phyloP scores from a whole-genome alignment of 2,797 vertebrate genomes.

The Centropyge bicolor region DNA sequence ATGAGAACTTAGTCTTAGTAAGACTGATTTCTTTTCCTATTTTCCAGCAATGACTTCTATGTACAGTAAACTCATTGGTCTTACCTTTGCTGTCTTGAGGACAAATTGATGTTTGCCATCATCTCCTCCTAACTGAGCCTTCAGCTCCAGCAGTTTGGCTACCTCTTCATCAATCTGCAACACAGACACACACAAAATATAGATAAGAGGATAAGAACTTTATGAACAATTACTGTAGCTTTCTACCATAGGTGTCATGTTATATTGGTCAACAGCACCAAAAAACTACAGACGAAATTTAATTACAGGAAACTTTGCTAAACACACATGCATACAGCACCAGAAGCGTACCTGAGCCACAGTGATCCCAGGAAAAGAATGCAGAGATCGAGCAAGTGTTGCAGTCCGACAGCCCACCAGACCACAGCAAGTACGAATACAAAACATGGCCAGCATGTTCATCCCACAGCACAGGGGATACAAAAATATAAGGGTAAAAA shows the following conservation, averaged over 20 bases:
- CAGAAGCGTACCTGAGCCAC: conserved; percentile 81
- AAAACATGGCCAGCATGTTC: conserved; percentile 72
- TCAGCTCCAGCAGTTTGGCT: conserved; percentile 91
- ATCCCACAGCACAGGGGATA: conserved; percentile 37
- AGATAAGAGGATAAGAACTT: background rate
- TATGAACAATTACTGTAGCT: background rate
- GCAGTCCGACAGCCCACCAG: conserved; percentile 59
- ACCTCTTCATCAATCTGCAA: conserved; percentile 93
- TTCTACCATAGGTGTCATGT: too few species aligned
- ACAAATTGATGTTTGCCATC: conserved; percentile 95
- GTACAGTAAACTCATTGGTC: background rate
- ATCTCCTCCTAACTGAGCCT: conserved; percentile 90
- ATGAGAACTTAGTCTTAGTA: background rate
- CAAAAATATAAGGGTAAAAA: background rate
- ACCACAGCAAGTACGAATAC: conserved; percentile 67
- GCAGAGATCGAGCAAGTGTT: conserved; percentile 50
- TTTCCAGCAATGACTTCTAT: background rate
- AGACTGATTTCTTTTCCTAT: background rate
- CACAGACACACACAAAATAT: conserved; percentile 21
- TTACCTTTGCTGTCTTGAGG: conserved; percentile 97
- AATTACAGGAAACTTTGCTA: background rate
- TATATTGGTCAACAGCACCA: background rate
- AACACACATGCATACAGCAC: background rate
- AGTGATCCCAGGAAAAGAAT: conserved; percentile 73
- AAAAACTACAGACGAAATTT: background rate